Base-by-base conservation (phyloP, 2,113 vertebrate genomes). In the Rhineura floridana region DNA sequence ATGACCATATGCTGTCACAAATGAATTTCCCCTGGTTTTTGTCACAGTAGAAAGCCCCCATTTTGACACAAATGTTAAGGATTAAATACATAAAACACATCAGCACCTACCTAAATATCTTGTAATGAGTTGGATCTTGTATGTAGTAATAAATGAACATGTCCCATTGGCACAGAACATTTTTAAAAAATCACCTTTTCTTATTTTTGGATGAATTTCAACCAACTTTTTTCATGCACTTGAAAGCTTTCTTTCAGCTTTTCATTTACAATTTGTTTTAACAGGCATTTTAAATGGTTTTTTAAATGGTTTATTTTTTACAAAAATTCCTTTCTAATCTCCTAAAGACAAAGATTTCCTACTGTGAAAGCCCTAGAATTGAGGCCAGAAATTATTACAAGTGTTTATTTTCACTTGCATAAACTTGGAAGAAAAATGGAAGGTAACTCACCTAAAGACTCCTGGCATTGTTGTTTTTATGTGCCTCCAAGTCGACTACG, bases 41-140 rank as follows among this genome's bases (percentile, higher is more conserved):
- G 55, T 89, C 67, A 85, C 7, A 44, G 88, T 70, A 70, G 87
- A 96, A 93, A 78, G 83, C 86, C 33, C 79, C 44, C 17, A 86
- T 67, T 62, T 87, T 87, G 23, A 86, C 72, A 90, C 39, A 67
- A 88, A 59, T 2, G 11, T 65, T 70, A 88, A 87, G 21, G 44
- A 76, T 92, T 84, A 90, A 92, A 87, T 67, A 19, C 83, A 88
- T 83, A 79, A 91, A 92, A 93, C 88, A 85, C 88, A 91, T 86
- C 88, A 85, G 70, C 90, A 90, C 86, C 62, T 76, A 90, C 86
- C 44, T 91, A 95, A 94, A 88, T 91, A 94, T 89, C 88, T 95
- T 94, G 93, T 94, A 96, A 95, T 93, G 83, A 95, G 93, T 93
- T 78, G 82, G 93, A 59, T 92, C 86, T 59, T 94, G 95, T 92